These are phyloP conservation scores for Halesus radiatus DNA, from an alignment of 1,140 invertebrate species.

Conservation along the genomic window DNA sequence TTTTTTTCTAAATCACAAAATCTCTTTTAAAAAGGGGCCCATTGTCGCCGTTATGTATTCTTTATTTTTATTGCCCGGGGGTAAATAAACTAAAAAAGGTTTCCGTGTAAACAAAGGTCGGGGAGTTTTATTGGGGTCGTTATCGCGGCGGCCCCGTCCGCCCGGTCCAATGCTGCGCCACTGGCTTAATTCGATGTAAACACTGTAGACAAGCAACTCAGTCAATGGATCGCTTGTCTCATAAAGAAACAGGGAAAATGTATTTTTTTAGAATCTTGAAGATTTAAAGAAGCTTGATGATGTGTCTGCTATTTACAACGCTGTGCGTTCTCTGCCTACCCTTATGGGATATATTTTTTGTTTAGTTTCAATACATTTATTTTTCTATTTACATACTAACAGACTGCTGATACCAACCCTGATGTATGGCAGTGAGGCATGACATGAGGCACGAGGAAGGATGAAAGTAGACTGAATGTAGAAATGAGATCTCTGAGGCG, in stretches of 20 bases:
- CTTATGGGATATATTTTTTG: no score
- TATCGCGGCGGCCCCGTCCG: conserved; percentile 4
- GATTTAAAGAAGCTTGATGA: no score
- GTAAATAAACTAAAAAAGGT: conserved; percentile 42
- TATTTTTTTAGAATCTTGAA: no score
- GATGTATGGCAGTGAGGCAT: no score
- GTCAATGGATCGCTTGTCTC: neutral
- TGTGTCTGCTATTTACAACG: no score
- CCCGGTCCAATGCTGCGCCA: neutral
- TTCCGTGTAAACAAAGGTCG: conserved; percentile 43
- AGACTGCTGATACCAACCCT: no score
- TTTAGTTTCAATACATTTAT: no score
- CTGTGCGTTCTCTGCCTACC: neutral
- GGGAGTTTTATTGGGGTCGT: conserved; percentile 44
- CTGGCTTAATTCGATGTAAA: conserved; percentile 9
- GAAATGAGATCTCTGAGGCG: no score
- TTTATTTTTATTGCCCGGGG: conserved; percentile 29
- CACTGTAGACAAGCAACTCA: neutral
- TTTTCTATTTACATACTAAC: no score
- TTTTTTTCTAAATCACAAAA: conserved; percentile 32
- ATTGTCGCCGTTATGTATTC: conserved; percentile 3
- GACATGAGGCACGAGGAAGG: no score
- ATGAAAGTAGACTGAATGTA: no score
- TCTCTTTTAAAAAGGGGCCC: conserved; percentile 3
- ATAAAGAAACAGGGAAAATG: no score